Conservation (phyloP, 1,140 invertebrate genomes). For the Drosophila triauraria region DNA sequence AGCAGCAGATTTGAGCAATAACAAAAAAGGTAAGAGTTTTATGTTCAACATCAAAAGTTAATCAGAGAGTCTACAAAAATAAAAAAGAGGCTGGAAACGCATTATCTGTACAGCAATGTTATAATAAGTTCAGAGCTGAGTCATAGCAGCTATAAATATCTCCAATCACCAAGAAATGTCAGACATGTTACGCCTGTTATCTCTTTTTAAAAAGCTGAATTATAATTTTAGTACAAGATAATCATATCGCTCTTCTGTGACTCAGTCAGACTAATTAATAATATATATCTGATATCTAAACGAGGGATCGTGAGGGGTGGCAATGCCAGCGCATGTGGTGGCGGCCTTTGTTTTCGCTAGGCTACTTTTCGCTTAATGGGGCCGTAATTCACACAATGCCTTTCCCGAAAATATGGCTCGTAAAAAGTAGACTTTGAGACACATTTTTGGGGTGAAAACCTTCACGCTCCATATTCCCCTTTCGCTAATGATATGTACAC, state of each 20-base stretch:
- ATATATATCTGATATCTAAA: constrained; percentile 1
- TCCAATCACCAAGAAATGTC: not conserved
- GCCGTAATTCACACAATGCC: constrained; percentile 10
- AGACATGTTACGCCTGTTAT: constrained; percentile 5
- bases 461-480: constrained; percentile 10
- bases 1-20: not conserved
- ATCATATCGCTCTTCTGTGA: not conserved
- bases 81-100: not conserved
- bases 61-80: not conserved
- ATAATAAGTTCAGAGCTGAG: not conserved
- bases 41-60: not conserved
- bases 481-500: constrained; percentile 19
- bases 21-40: not conserved
- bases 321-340: not conserved
- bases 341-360: constrained; percentile 7
- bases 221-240: not conserved
- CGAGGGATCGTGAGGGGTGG: too few species aligned
- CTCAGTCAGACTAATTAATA: constrained; percentile 13
- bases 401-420: constrained; percentile 18
- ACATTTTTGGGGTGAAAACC: constrained; percentile 12
- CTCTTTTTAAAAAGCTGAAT: not conserved
- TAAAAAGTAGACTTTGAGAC: constrained; percentile 19
- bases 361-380: constrained; percentile 12
- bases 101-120: not conserved
- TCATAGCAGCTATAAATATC: not conserved